Evolutionary conservation across 2,797 vertebrate genomes (phyloP), one percentile per base, ranked within the genome.

Genomic region (Myotis findleyi): DNA sequence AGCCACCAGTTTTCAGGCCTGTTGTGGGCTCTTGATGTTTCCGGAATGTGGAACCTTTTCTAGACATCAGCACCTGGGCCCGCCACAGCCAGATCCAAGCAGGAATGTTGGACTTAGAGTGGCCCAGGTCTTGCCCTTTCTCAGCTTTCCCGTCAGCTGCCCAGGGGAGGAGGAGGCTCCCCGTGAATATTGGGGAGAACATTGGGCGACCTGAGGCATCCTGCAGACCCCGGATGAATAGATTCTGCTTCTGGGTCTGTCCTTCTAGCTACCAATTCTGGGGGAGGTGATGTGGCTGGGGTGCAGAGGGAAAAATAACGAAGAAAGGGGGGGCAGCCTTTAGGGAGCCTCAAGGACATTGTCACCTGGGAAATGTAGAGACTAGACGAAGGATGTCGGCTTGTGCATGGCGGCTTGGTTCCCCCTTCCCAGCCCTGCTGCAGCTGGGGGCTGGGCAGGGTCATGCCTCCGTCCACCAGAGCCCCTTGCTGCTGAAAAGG

Each of bases 381-480:
- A 11, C 7, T 4, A 18, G 66, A 9, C 0, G 3, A 18, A 1
- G 33, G 69, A 6, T 30, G 0, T 9, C 20, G 69, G 18, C 12
- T 2, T 1, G 17, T 33, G 64, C 64, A 5, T 17, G 49, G n/a
- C 7, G 75, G 49, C 49, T 23, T 53, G 49, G 49, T 55, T 53
- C 75, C 25, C n/a, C 27, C 36, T 47, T 47, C 71, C n/a, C n/a
- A 53, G 75, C n/a, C 68, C 20, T 69, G 20, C 33, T 23, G 57
- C 6, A 1, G 16, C 57, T 3, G 17, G 69, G 18, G 69, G 21
- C 53, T 11, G 6, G 55, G 30, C 33, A 4, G 57, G 41, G n/a
- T 33, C 0, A 0, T 14, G 10, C 20, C 13, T 41, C n/a, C 12
- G 38, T 16, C 5, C 14, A 0, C 21, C 0, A 7, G 25, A 7